phyloP scores from a whole-genome alignment of 2,113 vertebrate genomes.

The Phaethon lepturus region DNA sequence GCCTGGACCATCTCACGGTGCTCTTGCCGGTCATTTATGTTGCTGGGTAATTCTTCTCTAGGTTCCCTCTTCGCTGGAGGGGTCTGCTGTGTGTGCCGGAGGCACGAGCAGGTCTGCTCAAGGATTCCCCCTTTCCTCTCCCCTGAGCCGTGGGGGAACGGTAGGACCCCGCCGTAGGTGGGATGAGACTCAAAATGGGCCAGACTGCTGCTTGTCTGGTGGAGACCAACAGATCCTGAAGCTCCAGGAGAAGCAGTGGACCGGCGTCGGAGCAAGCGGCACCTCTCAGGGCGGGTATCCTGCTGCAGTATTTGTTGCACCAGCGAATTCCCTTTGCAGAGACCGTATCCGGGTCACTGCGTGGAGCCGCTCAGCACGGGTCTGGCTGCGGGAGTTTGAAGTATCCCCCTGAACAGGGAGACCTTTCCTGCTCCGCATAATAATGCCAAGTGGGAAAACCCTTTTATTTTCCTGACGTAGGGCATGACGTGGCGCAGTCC shows the following conservation, averaged over 20 bases:
- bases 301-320: background rate
- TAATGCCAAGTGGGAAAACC: background rate
- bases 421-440: background rate
- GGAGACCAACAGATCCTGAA: background rate
- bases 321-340: background rate
- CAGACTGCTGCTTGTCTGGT: background rate
- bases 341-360: background rate
- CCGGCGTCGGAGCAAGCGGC: rapidly evolving
- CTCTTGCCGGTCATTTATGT: background rate
- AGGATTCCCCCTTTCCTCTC: background rate
- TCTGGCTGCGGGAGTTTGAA: background rate
- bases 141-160: background rate
- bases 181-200: background rate
- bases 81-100: background rate
- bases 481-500: background rate
- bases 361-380: rapidly evolving
- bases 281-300: background rate
- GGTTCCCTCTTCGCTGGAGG: background rate
- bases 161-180: background rate
- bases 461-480: background rate
- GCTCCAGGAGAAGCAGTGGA: background rate
- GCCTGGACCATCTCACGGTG: background rate
- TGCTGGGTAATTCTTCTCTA: background rate
- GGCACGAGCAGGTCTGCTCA: background rate
- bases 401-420: background rate